phyloP scores from a whole-genome alignment of 2,113 vertebrate species.

The Polypterus senegalus region DNA sequence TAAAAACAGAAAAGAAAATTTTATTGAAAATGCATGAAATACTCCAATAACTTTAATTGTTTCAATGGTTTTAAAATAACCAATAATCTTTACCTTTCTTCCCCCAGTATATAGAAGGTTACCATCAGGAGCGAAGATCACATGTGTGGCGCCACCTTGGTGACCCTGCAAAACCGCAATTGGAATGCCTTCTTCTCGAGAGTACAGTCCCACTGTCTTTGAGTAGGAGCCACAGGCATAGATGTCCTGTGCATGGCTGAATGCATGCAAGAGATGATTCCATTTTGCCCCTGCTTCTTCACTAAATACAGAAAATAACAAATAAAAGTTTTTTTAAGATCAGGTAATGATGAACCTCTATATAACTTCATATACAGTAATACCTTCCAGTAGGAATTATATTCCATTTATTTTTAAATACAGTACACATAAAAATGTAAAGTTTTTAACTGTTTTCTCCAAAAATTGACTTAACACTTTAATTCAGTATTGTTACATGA shows the following conservation, averaged over 20 bases:
- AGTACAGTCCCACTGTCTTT: slow-evolving; percentile 64
- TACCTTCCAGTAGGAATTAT: too few species aligned
- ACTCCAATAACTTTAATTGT: too few species aligned
- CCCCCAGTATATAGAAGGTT: slow-evolving; percentile 70
- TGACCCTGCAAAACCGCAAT: slow-evolving; percentile 65
- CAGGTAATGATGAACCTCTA: too few species aligned
- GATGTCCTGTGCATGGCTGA: slow-evolving; percentile 63
- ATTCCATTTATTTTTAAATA: too few species aligned
- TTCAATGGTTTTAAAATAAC: too few species aligned
- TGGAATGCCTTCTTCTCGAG: slow-evolving; percentile 56
- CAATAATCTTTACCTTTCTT: slow-evolving; percentile 54
- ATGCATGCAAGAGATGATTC: slow-evolving; percentile 81
- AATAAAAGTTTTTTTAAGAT: too few species aligned
- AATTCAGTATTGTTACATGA: too few species aligned
- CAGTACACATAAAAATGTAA: not conserved
- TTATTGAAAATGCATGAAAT: too few species aligned
- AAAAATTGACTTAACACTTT: too few species aligned
- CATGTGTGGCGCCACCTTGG: slow-evolving; percentile 72
- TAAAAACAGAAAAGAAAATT: too few species aligned
- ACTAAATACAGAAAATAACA: slow-evolving; percentile 32
- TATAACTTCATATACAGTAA: too few species aligned
- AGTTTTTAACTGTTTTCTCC: too few species aligned
- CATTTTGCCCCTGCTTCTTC: slow-evolving; percentile 71
- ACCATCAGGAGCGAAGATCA: slow-evolving; percentile 70
- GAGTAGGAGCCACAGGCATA: slow-evolving; percentile 81